Percentiles rank a stretch among this genome's conserved stretches.
These are phyloP conservation scores for Strix uralensis DNA, from an alignment of 2,113 vertebrate species.

Conservation along the genomic window DNA sequence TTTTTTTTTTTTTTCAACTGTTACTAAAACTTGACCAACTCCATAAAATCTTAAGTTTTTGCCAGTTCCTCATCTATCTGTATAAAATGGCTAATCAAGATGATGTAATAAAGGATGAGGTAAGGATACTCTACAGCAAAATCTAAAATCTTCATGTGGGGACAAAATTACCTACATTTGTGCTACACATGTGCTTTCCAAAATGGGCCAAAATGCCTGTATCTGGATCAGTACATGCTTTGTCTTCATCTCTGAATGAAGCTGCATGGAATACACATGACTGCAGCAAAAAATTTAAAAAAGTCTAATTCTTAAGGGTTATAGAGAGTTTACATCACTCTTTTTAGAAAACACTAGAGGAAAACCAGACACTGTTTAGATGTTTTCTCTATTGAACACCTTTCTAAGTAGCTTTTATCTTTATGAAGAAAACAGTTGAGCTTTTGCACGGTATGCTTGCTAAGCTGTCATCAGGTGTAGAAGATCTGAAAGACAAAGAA, in stretches of 20 bases:
- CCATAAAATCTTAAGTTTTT: neutral
- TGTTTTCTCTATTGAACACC: neutral
- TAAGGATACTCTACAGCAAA: neutral
- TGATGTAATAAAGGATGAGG: neutral
- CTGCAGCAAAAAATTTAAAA: neutral
- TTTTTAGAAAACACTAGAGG: neutral
- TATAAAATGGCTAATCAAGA: neutral
- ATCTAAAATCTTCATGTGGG: neutral
- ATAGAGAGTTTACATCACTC: neutral
- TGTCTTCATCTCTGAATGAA: neutral
- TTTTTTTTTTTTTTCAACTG: fast-evolving
- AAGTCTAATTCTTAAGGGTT: neutral
- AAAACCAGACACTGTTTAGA: neutral
- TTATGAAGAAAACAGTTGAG: neutral
- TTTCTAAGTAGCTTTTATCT: conserved; percentile 22
- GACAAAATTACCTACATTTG: neutral
- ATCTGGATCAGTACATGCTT: neutral
- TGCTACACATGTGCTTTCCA: neutral
- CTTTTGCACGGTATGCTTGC: neutral
- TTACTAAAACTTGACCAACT: neutral
- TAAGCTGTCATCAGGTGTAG: neutral
- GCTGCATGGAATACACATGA: neutral
- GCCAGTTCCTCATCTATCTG: neutral
- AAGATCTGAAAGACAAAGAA: neutral
- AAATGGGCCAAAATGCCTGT: neutral